Conservation (phyloP, 2,888 invertebrate genomes). For the Dysmachus trigonus region DNA sequence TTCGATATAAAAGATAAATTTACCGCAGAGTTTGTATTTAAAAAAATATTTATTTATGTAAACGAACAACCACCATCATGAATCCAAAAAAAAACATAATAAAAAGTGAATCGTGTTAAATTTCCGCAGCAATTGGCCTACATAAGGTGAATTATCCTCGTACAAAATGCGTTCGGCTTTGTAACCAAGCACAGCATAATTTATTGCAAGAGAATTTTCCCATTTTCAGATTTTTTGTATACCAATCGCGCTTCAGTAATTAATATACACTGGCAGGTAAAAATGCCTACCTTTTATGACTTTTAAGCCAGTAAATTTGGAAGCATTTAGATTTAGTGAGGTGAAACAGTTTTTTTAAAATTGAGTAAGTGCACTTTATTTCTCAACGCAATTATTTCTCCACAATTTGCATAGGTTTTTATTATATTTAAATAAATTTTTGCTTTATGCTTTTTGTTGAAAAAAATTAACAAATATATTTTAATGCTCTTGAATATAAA, state of each 20-base stretch:
- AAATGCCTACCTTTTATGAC: not conserved
- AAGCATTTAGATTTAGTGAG: not conserved
- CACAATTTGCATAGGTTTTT: too few relatives aligned
- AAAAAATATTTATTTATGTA: too few relatives aligned
- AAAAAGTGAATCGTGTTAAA: not conserved
- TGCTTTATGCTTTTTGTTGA: too few relatives aligned
- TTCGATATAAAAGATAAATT: too few relatives aligned
- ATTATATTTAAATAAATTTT: too few relatives aligned
- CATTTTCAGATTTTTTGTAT: too few relatives aligned
- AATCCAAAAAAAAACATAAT: not conserved
- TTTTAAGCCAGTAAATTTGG: not conserved
- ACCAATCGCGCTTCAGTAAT: not conserved
- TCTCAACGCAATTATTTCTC: too few relatives aligned
- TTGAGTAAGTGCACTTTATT: not conserved
- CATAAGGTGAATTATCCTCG: not conserved
- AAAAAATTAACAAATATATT: too few relatives aligned
- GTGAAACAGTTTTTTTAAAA: not conserved
- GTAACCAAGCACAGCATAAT: not conserved
- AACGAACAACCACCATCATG: too few relatives aligned
- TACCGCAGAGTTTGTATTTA: too few relatives aligned
- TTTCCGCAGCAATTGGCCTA: not conserved
- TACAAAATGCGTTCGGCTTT: not conserved
- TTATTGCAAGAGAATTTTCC: too few relatives aligned
- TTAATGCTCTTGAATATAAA: too few relatives aligned
- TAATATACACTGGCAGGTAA: not conserved